Base-by-base conservation (phyloP, 2,797 vertebrate species). In the Gouania willdenowi region DNA sequence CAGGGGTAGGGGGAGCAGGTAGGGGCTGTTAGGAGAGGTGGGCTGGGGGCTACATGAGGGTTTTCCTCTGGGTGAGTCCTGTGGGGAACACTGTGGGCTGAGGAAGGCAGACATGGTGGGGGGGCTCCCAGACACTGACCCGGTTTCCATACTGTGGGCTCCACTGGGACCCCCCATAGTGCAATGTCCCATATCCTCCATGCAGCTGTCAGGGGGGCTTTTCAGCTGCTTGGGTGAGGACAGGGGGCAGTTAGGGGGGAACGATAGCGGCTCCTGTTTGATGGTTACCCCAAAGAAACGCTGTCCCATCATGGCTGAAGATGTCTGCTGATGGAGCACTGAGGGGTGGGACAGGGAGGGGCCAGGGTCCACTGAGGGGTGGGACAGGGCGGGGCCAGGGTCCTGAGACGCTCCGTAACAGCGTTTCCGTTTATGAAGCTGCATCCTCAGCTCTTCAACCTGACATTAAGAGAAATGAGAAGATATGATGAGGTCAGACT, bases 71-170 rank as follows among this genome's bases (percentile, higher is more conserved):
- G 94, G 91, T 0, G 94, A 96, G 66, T 95, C 92, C 69, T 94
- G 92, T 0, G 96, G 96, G 0, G 96, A 98, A 58, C 92, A 93
- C 77, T 97, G 94, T 0, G 96, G 95, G 64, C 94, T 98, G 48
- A 98, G 89, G 75, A 98, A 98, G 1, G 94, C 90, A 0, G 94
- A 90, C 67, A 94, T 84, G 15, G 86, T 59, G 6, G 87, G 67
- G 2, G 87, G 82, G 78, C 80, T 89, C 39, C 84, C 85, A 0
- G 83, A 86, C 0, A 86, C 18, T 5, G 89, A 52, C 25, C 59
- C 46, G 1, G 72, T 61, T 56, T 88, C 86, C 68, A 87, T 81
- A 31, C 82, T 81, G 1, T 73, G 78, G 1, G 71, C 47, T 14
- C 70, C 79, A 2, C 47, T 27, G 2, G 79, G 70, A 1, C 66